Evolutionary conservation across 1,140 invertebrate species (phyloP).

Genomic region (Helicoverpa zea): DNA sequence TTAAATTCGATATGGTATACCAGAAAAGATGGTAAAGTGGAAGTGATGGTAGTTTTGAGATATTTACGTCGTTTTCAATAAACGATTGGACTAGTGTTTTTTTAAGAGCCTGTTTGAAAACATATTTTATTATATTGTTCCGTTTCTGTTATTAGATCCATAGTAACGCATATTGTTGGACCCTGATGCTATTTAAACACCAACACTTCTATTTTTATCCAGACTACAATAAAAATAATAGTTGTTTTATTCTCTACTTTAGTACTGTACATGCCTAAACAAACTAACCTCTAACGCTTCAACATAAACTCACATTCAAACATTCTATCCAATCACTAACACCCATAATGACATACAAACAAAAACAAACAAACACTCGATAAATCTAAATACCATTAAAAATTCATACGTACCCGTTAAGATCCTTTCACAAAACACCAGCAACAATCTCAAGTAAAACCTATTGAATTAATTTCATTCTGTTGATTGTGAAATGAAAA

Average conservation of each 20-base stretch:
- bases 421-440: slow-evolving; percentile 49
- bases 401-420: slow-evolving; percentile 49
- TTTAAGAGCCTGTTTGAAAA: too few species aligned
- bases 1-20: slow-evolving; percentile 13
- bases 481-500: slow-evolving; percentile 74
- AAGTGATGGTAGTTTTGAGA: too few species aligned
- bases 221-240: too few species aligned
- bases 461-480: slow-evolving; percentile 70
- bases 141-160: too few species aligned
- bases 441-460: slow-evolving; percentile 59
- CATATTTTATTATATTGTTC: too few species aligned
- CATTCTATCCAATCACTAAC: neutral
- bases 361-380: slow-evolving; percentile 27
- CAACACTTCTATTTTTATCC: too few species aligned
- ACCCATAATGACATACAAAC: neutral
- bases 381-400: slow-evolving; percentile 49
- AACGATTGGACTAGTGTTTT: neutral
- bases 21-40: neutral
- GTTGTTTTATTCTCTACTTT: too few species aligned
- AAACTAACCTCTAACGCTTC: too few species aligned
- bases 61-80: neutral
- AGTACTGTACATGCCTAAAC: too few species aligned
- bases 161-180: too few species aligned
- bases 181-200: too few species aligned
- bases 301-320: neutral